Evolutionary conservation across 2,113 vertebrate genomes (phyloP), one percentile per base, ranked within the genome.

Genomic region (Daphoenositta chrysoptera): DNA sequence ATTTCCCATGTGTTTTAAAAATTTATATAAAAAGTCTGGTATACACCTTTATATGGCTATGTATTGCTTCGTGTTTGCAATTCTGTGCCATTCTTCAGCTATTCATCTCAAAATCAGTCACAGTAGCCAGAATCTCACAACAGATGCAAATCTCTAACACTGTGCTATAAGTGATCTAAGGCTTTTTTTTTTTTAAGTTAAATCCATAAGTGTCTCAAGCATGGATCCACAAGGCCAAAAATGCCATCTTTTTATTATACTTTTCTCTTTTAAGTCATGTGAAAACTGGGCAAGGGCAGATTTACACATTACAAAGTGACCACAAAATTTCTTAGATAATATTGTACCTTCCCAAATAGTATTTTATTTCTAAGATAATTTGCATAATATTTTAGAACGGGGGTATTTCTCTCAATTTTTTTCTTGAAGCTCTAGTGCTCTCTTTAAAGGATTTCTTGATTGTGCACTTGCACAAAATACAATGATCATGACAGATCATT

Each of bases 81-180:
- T 85, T 93, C 86, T 88, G 83, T 93, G 93, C 90, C 93, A 80
- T 95, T 90, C 79, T 94, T 91, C 94, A 96, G 76, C 88, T 94
- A 2, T 94, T 96, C 97, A 96, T 90, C 87, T 97, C 96, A 96
- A 82, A 73, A 76, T 63, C 39, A 90, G 35, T 90, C 92, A 87
- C 37, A 83, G 71, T 79, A 92, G 72, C 78, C 89, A 90, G 91
- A 91, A 76, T 91, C 89, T 77, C 82, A 68, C 44, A 57, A 53
- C 68, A 90, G 50, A 75, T 13, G 19, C 30, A 72, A 73, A 83
- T 78, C 20, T 75, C 19, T 87, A 83, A 78, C 83, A 44, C 69
- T 94, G 89, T 72, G 80, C 91, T 95, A 8, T 75, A 57, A 80
- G 86, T 81, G 56, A 92, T 58, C 50, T 77, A 86, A 80, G 37